Base-by-base conservation (phyloP, 2,888 invertebrate genomes). In the Phortica magna region DNA sequence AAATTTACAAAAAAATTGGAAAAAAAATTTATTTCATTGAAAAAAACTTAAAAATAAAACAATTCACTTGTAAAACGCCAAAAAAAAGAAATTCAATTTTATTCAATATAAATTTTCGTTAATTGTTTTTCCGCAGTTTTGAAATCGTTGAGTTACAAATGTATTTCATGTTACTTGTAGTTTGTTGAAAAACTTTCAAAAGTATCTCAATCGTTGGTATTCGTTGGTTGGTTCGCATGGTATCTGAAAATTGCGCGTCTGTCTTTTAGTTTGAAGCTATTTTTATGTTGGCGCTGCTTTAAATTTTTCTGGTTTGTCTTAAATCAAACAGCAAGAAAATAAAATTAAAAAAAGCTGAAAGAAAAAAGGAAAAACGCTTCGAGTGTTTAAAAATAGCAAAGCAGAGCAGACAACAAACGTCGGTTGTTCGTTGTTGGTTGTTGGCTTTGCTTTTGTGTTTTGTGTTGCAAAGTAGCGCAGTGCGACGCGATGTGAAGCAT, bases 181-280 rank as follows among this genome's bases (percentile, higher is more conserved):
- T 31, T 31, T 31, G 31, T 31, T 31, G 31, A 31, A 31, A 31
- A 31, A 48, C 48, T 48, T 48, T 48, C 14, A 48, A 48, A 48
- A 48, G 48, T 6, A 48, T 48, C 48, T 48, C 48, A 48, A 9
- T 9, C 48, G 0, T 14, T 7, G 7, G 43, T 10, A 7, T 43
- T 48, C 48, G 48, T 48, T 48, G 5, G 9, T 7, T 48, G 48
- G 31, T 31, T 31, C 31, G 31, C 31, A 6, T 48, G 48, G 48
- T 48, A 48, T 2, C 48, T 48, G 10, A 48, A 48, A 12, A 48
- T 48, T 48, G 61, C 19, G n/a, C 2, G 55, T 55, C 55, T 7
- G 14, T 61, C 19, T 22, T 61, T 61, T 61, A 3, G 19, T 61
- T 61, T 55, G 14, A 22, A 61, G 61, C 61, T 61, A 61, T 61